These are phyloP conservation scores for Mesochorus sp. DNA, from an alignment of 2,888 invertebrate species.

Conservation along the genomic window DNA sequence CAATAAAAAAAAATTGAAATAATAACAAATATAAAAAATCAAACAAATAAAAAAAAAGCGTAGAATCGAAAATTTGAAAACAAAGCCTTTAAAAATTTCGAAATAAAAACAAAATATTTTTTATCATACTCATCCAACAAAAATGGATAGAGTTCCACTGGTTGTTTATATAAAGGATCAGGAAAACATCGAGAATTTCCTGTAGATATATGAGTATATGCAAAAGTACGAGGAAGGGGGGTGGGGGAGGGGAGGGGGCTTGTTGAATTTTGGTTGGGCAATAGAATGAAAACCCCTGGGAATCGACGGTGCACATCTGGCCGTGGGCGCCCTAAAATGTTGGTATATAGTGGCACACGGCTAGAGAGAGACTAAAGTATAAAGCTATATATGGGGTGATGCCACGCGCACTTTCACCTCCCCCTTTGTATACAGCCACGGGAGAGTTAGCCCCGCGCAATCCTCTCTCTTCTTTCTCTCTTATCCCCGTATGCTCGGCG, in stretches of 20 bases:
- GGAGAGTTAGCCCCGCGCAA: conserved; percentile 49
- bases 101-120: no score
- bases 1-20: no score
- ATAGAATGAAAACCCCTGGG: conserved; percentile 70
- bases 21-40: no score
- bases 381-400: conserved; percentile 70
- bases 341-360: conserved; percentile 67
- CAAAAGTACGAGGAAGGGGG: not conserved
- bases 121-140: no score
- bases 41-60: no score
- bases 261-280: conserved; percentile 5
- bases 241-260: not conserved
- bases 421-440: conserved; percentile 60
- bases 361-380: conserved; percentile 71
- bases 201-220: no score
- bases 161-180: no score
- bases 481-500: conserved; percentile 16
- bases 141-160: no score
- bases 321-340: conserved; percentile 73
- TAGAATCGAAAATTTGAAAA: no score
- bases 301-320: conserved; percentile 77
- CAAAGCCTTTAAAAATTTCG: no score
- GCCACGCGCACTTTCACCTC: conserved; percentile 50
- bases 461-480: conserved; percentile 7
- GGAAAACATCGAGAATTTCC: no score